phyloP scores from a whole-genome alignment of 2,113 vertebrate genomes.

The Talpa occidentalis region DNA sequence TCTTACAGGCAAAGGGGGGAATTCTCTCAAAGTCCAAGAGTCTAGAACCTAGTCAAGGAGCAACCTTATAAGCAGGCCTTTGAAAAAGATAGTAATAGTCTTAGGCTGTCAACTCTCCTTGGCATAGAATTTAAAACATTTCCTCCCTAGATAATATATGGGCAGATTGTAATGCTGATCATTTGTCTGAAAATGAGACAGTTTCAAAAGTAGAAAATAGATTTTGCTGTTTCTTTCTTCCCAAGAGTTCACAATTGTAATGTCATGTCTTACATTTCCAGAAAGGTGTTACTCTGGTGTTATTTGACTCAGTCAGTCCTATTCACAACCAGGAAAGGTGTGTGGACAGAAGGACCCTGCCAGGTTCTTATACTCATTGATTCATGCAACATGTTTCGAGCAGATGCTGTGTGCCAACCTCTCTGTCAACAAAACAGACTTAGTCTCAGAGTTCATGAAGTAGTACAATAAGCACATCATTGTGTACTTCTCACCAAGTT shows the following conservation, averaged over 20 bases:
- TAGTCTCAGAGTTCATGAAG: neutral
- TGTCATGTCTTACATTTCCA: neutral
- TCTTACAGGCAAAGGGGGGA: neutral
- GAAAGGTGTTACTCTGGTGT: neutral
- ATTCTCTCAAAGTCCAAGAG: neutral
- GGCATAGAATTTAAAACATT: neutral
- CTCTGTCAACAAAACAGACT: neutral
- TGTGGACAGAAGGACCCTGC: neutral
- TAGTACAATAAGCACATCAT: neutral
- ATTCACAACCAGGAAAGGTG: neutral
- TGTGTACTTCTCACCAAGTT: neutral
- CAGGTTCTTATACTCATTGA: neutral
- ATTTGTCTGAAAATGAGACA: neutral
- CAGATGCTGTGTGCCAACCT: neutral
- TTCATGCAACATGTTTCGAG: neutral
- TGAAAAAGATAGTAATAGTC: neutral
- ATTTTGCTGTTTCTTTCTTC: neutral
- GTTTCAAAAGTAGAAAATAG: slow-evolving; percentile 42
- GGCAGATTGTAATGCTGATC: neutral
- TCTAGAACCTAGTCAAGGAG: neutral
- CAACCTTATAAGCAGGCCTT: neutral
- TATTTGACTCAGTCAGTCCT: neutral
- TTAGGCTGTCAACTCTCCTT: neutral
- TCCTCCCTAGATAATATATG: neutral
- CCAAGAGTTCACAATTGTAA: neutral